phyloP scores from a whole-genome alignment of 1,140 invertebrate genomes.

The Phortica variegata region DNA sequence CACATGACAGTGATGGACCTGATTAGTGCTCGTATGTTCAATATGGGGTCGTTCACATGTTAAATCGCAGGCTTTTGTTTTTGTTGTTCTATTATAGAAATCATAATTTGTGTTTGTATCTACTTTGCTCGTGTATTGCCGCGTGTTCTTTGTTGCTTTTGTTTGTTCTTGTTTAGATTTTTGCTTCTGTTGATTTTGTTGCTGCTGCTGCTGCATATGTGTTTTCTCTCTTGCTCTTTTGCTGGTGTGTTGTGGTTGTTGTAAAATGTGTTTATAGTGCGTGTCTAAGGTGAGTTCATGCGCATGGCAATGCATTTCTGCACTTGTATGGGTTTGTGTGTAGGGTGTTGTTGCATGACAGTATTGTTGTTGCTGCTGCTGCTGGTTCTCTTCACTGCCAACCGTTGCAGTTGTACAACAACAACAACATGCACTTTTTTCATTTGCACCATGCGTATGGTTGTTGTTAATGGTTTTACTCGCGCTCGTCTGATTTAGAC shows the following conservation, averaged over 20 bases:
- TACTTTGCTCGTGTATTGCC: constrained; percentile 1
- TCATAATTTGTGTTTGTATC: constrained; percentile 21
- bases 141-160: too few species aligned
- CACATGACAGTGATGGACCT: too few species aligned
- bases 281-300: constrained; percentile 37
- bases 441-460: constrained; percentile 6
- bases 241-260: constrained; percentile 12
- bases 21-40: too few species aligned
- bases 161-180: constrained; percentile 5
- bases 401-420: constrained; percentile 16
- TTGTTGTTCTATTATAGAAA: too few species aligned
- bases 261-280: constrained; percentile 23
- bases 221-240: background rate
- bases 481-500: background rate
- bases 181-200: background rate
- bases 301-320: constrained; percentile 33
- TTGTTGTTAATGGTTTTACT: constrained; percentile 17
- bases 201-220: constrained; percentile 10
- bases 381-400: background rate
- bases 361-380: constrained; percentile 4
- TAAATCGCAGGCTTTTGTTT: too few species aligned
- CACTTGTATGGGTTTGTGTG: constrained; percentile 39
- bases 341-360: constrained; percentile 23
- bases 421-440: too few species aligned
- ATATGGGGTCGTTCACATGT: too few species aligned